Base-by-base conservation (phyloP, 2,797 vertebrate genomes). In the Sebastolobus altivelis region DNA sequence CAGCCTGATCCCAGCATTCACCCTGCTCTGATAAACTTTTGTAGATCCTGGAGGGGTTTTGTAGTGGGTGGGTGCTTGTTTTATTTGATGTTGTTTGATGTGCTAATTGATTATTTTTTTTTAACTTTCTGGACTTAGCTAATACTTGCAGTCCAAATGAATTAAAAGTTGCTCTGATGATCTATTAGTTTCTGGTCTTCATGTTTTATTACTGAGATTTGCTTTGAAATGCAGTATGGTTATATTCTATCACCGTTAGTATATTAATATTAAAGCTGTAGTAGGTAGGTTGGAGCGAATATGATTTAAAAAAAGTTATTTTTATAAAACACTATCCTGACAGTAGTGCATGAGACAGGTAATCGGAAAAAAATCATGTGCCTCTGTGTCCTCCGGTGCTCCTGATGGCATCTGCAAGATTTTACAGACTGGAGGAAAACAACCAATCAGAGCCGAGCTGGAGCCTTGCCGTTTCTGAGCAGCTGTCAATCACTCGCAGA, bases 31-130 rank as follows among this genome's bases (percentile, higher is more conserved):
- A 59, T 66, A 33, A 65, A 80, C 63, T 20, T 67, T 20, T 55
- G n/a, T 14, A 18, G 8, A 77, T 69, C 69, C 73, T 82, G 35
- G 13, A 71, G 25, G 49, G 43, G 10, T 46, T 76, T 77, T 38
- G 59, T 35, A 20, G 56, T 61, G 5, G 20, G 33, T 12, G n/a
- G 37, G 38, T 49, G 16, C 16, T 46, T 20, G 25, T 63, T 83
- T 80, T 22, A 58, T 77, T 63, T 72, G 25, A 65, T 74, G 63
- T 63, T 78, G 65, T 72, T 80, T 87, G 61, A 83, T 83, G 40
- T 80, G 35, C 18, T 70, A 65, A 72, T 75, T 49, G 18, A 37
- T 29, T 40, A 25, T 40, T 4, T 5, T 20, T 63, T 69, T 40
- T 27, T 20, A n/a, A 54, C 63, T 62, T 54, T 63, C 14, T n/a